Conservation (phyloP, 2,113 vertebrate species). For the Pipa parva region DNA sequence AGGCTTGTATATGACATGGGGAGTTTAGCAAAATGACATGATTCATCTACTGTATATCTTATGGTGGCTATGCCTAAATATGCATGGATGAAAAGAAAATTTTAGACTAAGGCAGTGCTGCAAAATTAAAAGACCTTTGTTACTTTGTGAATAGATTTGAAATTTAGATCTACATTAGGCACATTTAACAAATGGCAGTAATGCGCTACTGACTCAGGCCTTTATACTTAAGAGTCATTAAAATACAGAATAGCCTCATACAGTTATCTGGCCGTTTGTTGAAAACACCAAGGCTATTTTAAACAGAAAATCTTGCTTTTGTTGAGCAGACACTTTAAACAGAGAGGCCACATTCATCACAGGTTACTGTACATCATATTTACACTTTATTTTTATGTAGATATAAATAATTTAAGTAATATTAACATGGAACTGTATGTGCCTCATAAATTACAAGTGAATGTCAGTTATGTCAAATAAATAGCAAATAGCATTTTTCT, state of each 20-base stretch:
- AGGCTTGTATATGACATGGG: no score
- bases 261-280: conserved; percentile 44
- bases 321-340: conserved; percentile 52
- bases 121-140: no score
- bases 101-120: no score
- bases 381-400: conserved; percentile 49
- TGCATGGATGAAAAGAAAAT: no score
- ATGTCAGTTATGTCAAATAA: conserved; percentile 69
- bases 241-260: conserved; percentile 34
- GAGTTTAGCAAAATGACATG: no score
- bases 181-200: no score
- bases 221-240: conserved; percentile 22
- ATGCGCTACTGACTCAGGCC: no score
- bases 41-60: no score
- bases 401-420: conserved; percentile 68
- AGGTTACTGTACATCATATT: conserved; percentile 60
- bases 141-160: no score
- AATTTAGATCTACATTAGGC: no score
- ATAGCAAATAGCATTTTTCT: conserved; percentile 59
- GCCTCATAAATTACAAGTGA: conserved; percentile 71
- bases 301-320: conserved; percentile 60
- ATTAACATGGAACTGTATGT: conserved; percentile 73
- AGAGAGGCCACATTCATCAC: conserved; percentile 62
- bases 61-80: no score
- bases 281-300: conserved; percentile 48